phyloP scores from a whole-genome alignment of 2,113 vertebrate species.

The Rhabdomys dilectus region DNA sequence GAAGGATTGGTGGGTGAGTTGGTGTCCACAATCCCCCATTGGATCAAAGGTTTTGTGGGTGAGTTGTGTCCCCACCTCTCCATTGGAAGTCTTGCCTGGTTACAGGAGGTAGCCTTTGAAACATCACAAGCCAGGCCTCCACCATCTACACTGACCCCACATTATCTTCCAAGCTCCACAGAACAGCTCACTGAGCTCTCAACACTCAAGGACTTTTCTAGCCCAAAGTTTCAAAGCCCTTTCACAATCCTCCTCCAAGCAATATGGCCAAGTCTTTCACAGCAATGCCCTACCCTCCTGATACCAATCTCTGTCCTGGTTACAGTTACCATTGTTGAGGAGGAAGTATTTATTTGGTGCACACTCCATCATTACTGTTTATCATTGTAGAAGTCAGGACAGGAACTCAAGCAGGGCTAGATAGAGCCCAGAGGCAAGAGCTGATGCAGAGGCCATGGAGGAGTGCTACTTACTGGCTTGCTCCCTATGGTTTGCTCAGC shows the following conservation, averaged over 20 bases:
- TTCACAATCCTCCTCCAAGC: background rate
- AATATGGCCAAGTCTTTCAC: background rate
- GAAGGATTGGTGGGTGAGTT: too few relatives aligned
- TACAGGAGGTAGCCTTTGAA: too few relatives aligned
- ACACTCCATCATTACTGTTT: background rate
- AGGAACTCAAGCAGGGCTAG: background rate
- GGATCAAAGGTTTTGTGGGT: too few relatives aligned
- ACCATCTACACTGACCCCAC: too few relatives aligned
- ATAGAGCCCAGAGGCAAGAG: background rate
- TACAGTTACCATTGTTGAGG: background rate
- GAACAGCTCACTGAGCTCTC: too few relatives aligned
- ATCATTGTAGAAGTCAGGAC: background rate
- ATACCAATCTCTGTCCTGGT: background rate
- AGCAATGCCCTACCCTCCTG: background rate
- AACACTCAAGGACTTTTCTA: too few relatives aligned
- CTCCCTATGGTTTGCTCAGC: background rate
- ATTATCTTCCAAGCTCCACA: too few relatives aligned
- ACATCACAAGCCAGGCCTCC: too few relatives aligned
- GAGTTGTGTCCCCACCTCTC: too few relatives aligned
- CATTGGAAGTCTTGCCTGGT: too few relatives aligned
- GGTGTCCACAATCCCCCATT: too few relatives aligned
- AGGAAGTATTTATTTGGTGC: background rate
- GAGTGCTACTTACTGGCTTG: background rate
- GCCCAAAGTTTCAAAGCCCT: too few relatives aligned
- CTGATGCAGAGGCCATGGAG: background rate